Percentiles rank a stretch among this genome's conserved stretches.
phyloP scores from a whole-genome alignment of 1,140 invertebrate species.

The Dicyema japonicum region DNA sequence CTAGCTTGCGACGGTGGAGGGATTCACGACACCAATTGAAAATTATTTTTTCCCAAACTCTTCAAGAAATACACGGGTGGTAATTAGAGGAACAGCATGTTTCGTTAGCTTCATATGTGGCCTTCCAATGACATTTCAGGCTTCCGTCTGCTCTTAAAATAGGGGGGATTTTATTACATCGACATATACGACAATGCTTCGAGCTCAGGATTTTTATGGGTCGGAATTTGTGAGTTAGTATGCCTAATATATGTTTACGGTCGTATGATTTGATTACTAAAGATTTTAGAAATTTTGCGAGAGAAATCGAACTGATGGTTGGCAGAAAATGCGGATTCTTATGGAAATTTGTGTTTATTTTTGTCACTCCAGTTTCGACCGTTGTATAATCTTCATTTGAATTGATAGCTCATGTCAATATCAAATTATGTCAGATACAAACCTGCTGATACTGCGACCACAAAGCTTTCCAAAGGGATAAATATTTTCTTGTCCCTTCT shows the following conservation, averaged over 20 bases:
- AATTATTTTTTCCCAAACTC: no score
- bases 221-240: neutral
- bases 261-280: neutral
- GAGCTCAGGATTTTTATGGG: neutral
- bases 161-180: neutral
- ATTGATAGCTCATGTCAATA: no score
- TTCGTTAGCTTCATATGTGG: neutral
- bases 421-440: no score
- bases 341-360: slow-evolving; percentile 1
- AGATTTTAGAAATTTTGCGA: slow-evolving; percentile 2
- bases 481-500: no score
- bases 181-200: neutral
- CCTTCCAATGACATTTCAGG: neutral
- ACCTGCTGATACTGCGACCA: no score
- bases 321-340: slow-evolving; percentile 2
- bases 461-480: no score
- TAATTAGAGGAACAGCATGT: no score
- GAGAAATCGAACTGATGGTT: slow-evolving; percentile 3
- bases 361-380: slow-evolving; percentile 1
- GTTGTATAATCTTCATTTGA: no score
- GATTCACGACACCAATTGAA: no score
- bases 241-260: neutral
- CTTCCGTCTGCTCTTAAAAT: neutral
- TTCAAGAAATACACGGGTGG: no score
- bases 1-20: no score